A percentile compares a stretch with the other conserved stretches of the same genome.
Conservation (phyloP, 2,888 invertebrate species). For the Masnerella sp. region DNA sequence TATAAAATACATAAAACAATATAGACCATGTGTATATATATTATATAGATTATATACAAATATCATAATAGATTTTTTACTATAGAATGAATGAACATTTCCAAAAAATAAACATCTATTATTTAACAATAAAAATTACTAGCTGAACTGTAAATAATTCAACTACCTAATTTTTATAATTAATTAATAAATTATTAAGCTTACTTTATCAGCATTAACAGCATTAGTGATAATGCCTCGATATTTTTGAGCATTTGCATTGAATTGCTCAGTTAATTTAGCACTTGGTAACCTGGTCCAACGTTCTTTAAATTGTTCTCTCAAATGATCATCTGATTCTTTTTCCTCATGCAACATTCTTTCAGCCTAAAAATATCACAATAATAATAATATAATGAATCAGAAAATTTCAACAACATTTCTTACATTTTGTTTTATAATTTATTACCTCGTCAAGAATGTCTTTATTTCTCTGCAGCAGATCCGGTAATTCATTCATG, state of each 20-base stretch:
- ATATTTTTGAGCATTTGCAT: conserved; percentile 94
- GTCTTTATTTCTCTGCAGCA: conserved; percentile 94
- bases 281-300: conserved; percentile 95
- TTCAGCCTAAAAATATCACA: conserved; percentile 80
- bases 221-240: conserved; percentile 95
- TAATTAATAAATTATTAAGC: too few relatives aligned
- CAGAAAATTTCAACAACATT: too few relatives aligned
- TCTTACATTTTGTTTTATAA: neutral
- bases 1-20: neutral
- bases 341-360: conserved; percentile 93
- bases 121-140: too few relatives aligned
- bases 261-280: conserved; percentile 92
- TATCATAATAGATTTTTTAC: too few relatives aligned
- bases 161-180: too few relatives aligned
- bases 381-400: neutral
- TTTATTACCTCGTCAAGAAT: conserved; percentile 91
- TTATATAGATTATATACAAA: too few relatives aligned
- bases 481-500: conserved; percentile 92
- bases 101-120: too few relatives aligned
- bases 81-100: too few relatives aligned
- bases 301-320: conserved; percentile 92
- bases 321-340: conserved; percentile 91
- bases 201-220: conserved; percentile 82
- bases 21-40: neutral
- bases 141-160: too few relatives aligned